phyloP scores from a whole-genome alignment of 2,113 vertebrate species.

The Syngnathus floridae region DNA sequence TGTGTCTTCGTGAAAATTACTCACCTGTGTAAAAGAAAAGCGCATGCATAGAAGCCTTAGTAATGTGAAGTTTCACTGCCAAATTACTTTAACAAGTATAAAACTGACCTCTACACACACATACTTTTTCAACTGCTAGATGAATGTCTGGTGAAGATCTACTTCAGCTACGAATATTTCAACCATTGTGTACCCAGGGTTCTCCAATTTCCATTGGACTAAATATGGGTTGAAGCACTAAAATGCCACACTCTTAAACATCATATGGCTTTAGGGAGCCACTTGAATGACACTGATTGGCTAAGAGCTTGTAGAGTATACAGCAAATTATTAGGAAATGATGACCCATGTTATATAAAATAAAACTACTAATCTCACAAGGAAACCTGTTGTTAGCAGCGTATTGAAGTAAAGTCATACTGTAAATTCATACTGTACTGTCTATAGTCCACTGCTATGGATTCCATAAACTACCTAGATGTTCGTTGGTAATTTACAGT shows the following conservation, averaged over 20 bases:
- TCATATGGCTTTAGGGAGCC: constrained; percentile 53
- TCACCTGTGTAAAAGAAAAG: constrained; percentile 1
- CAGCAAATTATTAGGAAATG: not conserved
- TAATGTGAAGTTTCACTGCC: not conserved
- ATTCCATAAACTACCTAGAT: constrained; percentile 26
- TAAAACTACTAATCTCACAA: not conserved
- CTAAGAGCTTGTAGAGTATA: constrained; percentile 30
- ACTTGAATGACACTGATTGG: constrained; percentile 59
- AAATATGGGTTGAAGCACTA: not conserved
- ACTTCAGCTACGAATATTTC: not conserved
- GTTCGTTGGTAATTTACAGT: constrained; percentile 26
- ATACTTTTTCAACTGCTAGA: not conserved
- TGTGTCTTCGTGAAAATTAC: constrained; percentile 5
- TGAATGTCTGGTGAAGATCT: not conserved
- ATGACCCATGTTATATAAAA: not conserved
- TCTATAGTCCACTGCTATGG: constrained; percentile 18
- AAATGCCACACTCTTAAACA: constrained; percentile 2
- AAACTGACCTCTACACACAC: too few species aligned
- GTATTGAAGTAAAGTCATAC: not conserved
- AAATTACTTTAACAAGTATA: not conserved
- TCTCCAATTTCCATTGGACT: not conserved
- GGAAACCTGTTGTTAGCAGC: not conserved
- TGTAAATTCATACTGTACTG: not conserved
- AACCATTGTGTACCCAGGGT: not conserved
- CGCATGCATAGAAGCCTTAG: not conserved